These are phyloP conservation scores for Pseudolaguvia tuberculata DNA, from an alignment of 2,113 vertebrate species.

Conservation along the genomic window DNA sequence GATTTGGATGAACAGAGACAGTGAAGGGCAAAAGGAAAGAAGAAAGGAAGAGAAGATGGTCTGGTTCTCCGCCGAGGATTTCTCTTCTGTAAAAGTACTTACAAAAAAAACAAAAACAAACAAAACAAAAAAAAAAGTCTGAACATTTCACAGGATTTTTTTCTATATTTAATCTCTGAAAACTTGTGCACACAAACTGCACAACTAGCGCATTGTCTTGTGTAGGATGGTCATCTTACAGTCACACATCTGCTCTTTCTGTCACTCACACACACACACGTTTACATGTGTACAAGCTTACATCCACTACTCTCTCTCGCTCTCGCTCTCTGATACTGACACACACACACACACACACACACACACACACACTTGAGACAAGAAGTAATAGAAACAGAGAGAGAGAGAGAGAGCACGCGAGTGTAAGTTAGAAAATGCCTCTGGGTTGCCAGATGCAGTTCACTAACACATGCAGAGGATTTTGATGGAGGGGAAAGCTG, in stretches of 20 bases:
- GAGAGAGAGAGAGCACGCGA: neutral
- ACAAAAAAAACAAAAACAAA: neutral
- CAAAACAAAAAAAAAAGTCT: constrained; percentile 36
- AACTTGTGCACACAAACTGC: constrained; percentile 44
- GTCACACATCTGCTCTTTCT: constrained; percentile 11
- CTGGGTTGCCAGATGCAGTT: constrained; percentile 37
- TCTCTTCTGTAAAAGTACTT: constrained; percentile 53
- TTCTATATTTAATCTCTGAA: constrained; percentile 59
- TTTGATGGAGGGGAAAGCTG: constrained; percentile 61
- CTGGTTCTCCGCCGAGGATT: constrained; percentile 50
- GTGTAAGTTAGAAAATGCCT: constrained; percentile 12
- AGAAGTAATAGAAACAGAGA: neutral
- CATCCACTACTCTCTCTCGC: constrained; percentile 19
- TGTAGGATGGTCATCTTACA: constrained; percentile 23
- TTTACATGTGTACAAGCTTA: constrained; percentile 49
- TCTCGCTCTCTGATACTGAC: constrained; percentile 44
- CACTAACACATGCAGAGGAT: constrained; percentile 70
- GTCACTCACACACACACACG: neutral
- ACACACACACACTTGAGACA: constrained; percentile 11
- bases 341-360: constrained; percentile 38
- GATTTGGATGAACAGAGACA: constrained; percentile 54
- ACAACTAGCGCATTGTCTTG: constrained; percentile 52
- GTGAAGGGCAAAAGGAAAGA: constrained; percentile 42
- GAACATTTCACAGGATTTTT: constrained; percentile 47
- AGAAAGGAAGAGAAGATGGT: constrained; percentile 39